Conservation (phyloP, 2,797 vertebrate genomes). For the Hydrophis major region DNA sequence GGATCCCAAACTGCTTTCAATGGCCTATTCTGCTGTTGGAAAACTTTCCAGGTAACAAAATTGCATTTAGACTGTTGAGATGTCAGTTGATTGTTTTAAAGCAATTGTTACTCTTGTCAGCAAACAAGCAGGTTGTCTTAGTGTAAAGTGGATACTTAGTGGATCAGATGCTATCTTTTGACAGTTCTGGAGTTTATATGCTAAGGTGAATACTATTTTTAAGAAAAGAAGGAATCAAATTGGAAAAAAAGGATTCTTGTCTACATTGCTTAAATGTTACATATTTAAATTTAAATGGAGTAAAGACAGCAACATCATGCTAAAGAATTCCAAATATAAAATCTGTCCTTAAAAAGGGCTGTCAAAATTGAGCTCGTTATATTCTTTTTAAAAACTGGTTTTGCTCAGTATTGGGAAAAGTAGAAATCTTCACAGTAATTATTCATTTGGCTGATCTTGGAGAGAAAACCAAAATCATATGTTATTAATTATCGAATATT, state of each 20-base stretch:
- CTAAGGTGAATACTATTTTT: conserved; percentile 10
- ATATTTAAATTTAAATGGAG: neutral
- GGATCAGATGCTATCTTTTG: conserved; percentile 6
- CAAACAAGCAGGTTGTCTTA: neutral
- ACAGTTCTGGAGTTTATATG: neutral
- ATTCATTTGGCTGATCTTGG: neutral
- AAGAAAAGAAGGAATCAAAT: conserved; percentile 15
- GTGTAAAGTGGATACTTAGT: neutral
- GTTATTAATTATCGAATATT: neutral
- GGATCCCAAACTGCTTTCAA: conserved; percentile 92
- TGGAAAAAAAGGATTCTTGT: conserved; percentile 13
- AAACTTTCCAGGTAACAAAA: conserved; percentile 90
- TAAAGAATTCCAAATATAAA: neutral
- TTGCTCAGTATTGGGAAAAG: neutral
- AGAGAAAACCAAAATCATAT: neutral
- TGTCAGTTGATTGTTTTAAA: conserved; percentile 37
- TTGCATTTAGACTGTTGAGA: conserved; percentile 27
- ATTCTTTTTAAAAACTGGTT: accelerated
- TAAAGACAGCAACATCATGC: neutral
- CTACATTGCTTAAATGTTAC: neutral
- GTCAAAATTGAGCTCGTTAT: neutral
- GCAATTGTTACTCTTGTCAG: conserved; percentile 33
- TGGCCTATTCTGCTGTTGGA: conserved; percentile 97
- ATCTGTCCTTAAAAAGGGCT: neutral
- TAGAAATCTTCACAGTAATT: neutral